phyloP scores from a whole-genome alignment of 2,888 invertebrate species.

The Neocrepidodera transversa region DNA sequence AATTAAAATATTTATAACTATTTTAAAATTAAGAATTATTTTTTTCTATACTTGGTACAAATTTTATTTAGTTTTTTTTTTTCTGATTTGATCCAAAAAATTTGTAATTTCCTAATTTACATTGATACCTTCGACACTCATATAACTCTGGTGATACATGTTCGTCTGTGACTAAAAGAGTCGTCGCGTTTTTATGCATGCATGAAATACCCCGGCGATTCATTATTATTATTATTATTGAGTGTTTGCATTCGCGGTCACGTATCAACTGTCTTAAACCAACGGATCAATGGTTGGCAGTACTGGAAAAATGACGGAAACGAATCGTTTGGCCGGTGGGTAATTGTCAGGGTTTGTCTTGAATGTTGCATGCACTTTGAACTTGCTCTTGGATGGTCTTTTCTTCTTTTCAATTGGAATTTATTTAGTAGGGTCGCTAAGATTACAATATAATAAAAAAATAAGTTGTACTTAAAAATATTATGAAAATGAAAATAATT shows the following conservation, averaged over 20 bases:
- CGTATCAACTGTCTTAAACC: constrained; percentile 54
- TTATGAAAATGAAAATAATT: no score
- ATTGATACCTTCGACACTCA: no score
- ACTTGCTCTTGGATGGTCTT: constrained; percentile 20
- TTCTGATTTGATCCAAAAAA: no score
- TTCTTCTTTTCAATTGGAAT: constrained; percentile 2
- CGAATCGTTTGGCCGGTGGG: constrained; percentile 47
- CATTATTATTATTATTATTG: constrained; percentile 59
- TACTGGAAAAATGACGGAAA: constrained; percentile 55
- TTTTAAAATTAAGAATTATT: no score
- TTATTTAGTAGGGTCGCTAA: constrained; percentile 25
- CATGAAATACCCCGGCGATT: constrained; percentile 52
- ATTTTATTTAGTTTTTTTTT: no score
- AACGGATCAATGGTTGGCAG: constrained; percentile 53
- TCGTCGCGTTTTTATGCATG: constrained; percentile 57
- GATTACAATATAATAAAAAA: no score
- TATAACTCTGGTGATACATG: constrained; percentile 41
- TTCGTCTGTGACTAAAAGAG: constrained; percentile 54
- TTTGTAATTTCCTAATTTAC: no score
- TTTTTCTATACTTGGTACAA: no score
- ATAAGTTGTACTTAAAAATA: no score
- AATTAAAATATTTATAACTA: no score
- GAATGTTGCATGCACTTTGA: constrained; percentile 35
- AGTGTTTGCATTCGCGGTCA: constrained; percentile 59
- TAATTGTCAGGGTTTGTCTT: constrained; percentile 36